Percentiles rank a stretch among this genome's conserved stretches.
phyloP scores from a whole-genome alignment of 2,113 vertebrate species.

The Odontesthes bonariensis region DNA sequence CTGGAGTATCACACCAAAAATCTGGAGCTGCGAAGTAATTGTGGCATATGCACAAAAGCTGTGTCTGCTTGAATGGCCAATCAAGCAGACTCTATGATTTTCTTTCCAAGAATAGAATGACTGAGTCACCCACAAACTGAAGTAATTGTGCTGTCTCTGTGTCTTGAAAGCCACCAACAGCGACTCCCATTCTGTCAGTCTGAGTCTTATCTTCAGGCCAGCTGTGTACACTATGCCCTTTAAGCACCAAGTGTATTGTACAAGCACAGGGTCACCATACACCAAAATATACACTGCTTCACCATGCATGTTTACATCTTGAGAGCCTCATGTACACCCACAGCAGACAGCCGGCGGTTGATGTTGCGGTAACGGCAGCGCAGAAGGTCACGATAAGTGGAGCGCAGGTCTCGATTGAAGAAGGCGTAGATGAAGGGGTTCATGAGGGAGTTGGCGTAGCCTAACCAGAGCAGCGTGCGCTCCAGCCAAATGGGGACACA shows the following conservation, averaged over 20 bases:
- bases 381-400: conserved; percentile 84
- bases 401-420: conserved; percentile 86
- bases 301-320: conserved; percentile 61
- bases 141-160: conserved; percentile 53
- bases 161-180: conserved; percentile 38
- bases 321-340: conserved; percentile 85
- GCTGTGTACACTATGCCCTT: conserved; percentile 38
- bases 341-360: conserved; percentile 85
- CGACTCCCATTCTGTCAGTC: conserved; percentile 53
- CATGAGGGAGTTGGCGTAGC: conserved; percentile 87
- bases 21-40: conserved; percentile 37
- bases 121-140: conserved; percentile 59
- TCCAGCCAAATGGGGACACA: conserved; percentile 87
- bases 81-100: conserved; percentile 55
- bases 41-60: conserved; percentile 65
- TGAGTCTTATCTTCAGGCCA: conserved; percentile 60
- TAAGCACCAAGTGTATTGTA: conserved; percentile 54
- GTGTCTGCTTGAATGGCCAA: conserved; percentile 59
- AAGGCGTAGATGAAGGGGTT: conserved; percentile 88
- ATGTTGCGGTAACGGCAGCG: conserved; percentile 87
- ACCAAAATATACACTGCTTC: neutral
- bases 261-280: conserved; percentile 20
- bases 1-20: conserved; percentile 48
- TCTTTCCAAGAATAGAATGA: conserved; percentile 74
- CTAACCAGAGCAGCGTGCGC: conserved; percentile 84